These are phyloP conservation scores for Micromesistius poutassou DNA, from an alignment of 2,797 vertebrate genomes.

Conservation along the genomic window DNA sequence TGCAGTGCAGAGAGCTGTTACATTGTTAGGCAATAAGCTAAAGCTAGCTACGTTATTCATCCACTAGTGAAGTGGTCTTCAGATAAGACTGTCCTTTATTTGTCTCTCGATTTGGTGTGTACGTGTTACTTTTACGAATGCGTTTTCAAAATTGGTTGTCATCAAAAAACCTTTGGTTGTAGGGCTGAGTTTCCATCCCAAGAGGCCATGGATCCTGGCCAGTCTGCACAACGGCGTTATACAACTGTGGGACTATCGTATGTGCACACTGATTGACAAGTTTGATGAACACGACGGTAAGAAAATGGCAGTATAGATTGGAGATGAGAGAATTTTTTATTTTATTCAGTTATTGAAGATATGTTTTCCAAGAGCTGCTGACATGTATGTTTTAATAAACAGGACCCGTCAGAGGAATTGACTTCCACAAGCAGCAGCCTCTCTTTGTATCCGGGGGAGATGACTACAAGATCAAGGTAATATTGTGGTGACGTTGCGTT, in stretches of 20 bases:
- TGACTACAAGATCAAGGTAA: slow-evolving; percentile 97
- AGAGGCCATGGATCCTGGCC: slow-evolving; percentile 94
- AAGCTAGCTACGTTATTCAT: not conserved
- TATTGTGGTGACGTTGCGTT: not conserved
- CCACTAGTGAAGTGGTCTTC: not conserved
- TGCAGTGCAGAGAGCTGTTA: not conserved
- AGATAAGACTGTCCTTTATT: not conserved
- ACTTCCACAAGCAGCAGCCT: slow-evolving; percentile 98
- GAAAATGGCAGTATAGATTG: not conserved
- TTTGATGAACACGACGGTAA: slow-evolving; percentile 96
- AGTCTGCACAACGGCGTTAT: slow-evolving; percentile 97
- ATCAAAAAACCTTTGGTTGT: slow-evolving; percentile 1
- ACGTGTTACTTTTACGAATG: not conserved
- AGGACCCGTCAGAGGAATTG: slow-evolving; percentile 95
- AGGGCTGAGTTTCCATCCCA: slow-evolving; percentile 96
- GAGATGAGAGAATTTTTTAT: not conserved
- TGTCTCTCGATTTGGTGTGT: not conserved
- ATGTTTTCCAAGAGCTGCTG: not conserved
- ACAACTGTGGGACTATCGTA: slow-evolving; percentile 96
- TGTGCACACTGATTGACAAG: slow-evolving; percentile 97
- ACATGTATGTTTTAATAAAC: not conserved
- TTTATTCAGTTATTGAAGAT: not conserved
- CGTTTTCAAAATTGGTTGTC: not conserved
- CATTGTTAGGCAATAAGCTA: not conserved
- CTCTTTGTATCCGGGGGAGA: slow-evolving; percentile 96